Percentiles rank a stretch among this genome's conserved stretches.
These are phyloP conservation scores for Omphaloscelis lunosa DNA, from an alignment of 2,888 invertebrate species.

Conservation along the genomic window DNA sequence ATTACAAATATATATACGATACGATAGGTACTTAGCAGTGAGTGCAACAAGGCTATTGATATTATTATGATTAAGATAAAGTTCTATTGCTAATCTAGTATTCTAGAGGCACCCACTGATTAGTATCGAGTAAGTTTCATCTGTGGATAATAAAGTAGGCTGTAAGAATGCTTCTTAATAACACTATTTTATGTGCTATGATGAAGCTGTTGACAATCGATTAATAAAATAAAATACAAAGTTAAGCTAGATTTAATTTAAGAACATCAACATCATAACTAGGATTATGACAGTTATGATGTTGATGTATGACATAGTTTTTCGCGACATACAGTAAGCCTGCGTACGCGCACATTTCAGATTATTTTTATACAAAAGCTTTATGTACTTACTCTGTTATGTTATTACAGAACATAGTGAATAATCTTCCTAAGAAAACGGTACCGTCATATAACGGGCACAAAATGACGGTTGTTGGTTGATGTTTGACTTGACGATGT, in stretches of 20 bases:
- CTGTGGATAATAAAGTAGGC: background rate
- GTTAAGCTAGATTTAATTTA: background rate
- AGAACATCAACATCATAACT: background rate
- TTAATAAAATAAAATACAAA: background rate
- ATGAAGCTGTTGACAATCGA: background rate
- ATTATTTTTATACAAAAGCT: background rate
- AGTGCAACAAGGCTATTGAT: background rate
- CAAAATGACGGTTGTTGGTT: background rate
- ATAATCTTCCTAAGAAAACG: background rate
- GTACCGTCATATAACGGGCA: background rate
- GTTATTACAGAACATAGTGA: background rate
- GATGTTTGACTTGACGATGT: background rate
- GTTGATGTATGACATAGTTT: no score
- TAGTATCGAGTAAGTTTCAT: background rate
- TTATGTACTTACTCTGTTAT: background rate
- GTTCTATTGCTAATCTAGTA: background rate
- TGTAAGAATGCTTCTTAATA: no score
- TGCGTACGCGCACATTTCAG: slow-evolving; percentile 25
- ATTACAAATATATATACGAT: no score
- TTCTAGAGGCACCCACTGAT: background rate
- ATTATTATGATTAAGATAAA: background rate
- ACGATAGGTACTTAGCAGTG: background rate
- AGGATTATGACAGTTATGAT: background rate
- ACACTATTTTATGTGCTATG: background rate
- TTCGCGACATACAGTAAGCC: background rate